These are phyloP conservation scores for Acrossocheilus wenchowensis DNA, from an alignment of 2,797 vertebrate genomes.

Conservation along the genomic window DNA sequence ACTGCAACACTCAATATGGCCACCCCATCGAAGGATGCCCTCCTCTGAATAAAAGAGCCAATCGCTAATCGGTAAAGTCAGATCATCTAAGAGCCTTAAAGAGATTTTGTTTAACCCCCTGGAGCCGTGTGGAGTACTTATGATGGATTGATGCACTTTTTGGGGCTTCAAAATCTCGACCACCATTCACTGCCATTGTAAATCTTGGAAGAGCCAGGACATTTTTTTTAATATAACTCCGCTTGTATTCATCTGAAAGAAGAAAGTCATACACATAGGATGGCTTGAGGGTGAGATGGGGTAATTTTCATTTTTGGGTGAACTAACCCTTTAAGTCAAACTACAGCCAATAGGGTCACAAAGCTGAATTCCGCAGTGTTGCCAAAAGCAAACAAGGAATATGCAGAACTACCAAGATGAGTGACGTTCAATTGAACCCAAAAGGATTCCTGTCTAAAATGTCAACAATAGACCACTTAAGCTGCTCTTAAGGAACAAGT, in stretches of 20 bases:
- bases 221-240: neutral
- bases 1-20: too few relatives aligned
- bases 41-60: too few relatives aligned
- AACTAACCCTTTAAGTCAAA: neutral
- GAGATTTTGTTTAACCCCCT: neutral
- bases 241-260: neutral
- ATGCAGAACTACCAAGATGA: neutral
- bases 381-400: neutral
- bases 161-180: neutral
- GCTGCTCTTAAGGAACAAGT: slow-evolving; percentile 35
- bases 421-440: slow-evolving; percentile 3
- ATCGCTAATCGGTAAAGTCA: too few relatives aligned
- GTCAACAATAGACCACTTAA: slow-evolving; percentile 15
- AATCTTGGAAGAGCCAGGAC: neutral
- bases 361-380: neutral
- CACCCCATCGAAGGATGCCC: too few relatives aligned
- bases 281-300: neutral
- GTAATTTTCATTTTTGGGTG: neutral
- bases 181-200: neutral
- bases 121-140: neutral
- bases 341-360: neutral
- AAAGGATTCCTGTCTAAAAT: neutral
- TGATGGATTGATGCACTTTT: neutral
- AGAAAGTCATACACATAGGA: neutral
- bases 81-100: neutral